phyloP scores from a whole-genome alignment of 2,113 vertebrate genomes.

The Beaufortia kweichowensis region DNA sequence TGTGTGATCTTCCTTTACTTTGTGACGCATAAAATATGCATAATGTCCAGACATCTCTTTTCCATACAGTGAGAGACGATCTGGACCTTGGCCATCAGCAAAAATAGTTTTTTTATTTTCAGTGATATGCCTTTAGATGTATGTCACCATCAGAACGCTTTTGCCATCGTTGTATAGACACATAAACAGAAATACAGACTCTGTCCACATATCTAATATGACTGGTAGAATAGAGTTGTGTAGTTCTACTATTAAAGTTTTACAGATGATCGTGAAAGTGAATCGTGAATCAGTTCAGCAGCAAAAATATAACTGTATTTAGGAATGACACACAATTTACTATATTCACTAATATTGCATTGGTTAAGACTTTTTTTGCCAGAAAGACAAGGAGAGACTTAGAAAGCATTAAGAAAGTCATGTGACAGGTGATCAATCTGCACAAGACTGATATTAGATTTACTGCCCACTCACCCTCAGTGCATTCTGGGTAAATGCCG shows the following conservation, averaged over 20 bases:
- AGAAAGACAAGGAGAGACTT: slow-evolving; percentile 14
- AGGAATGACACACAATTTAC: slow-evolving; percentile 24
- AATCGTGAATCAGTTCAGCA: slow-evolving; percentile 12
- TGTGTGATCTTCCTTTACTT: too few relatives aligned
- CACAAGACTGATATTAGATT: slow-evolving; percentile 53
- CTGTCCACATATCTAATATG: neutral
- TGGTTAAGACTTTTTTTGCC: neutral
- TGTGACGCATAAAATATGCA: too few relatives aligned
- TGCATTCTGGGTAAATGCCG: slow-evolving; percentile 52
- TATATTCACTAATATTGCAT: neutral
- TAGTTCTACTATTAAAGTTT: neutral
- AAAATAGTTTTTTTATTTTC: too few relatives aligned
- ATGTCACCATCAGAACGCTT: too few relatives aligned
- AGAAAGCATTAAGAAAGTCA: slow-evolving; percentile 25
- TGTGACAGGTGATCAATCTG: slow-evolving; percentile 51
- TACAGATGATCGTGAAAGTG: slow-evolving; percentile 1
- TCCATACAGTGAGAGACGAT: too few relatives aligned
- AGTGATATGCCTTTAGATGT: too few relatives aligned
- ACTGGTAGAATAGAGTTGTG: neutral
- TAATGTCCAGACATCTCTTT: too few relatives aligned
- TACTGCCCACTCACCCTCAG: slow-evolving; percentile 35
- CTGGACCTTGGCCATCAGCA: too few relatives aligned
- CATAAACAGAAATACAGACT: neutral
- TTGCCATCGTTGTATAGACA: too few relatives aligned
- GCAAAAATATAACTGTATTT: slow-evolving; percentile 11